Conservation (phyloP, 2,113 vertebrate genomes). For the Talpa occidentalis region DNA sequence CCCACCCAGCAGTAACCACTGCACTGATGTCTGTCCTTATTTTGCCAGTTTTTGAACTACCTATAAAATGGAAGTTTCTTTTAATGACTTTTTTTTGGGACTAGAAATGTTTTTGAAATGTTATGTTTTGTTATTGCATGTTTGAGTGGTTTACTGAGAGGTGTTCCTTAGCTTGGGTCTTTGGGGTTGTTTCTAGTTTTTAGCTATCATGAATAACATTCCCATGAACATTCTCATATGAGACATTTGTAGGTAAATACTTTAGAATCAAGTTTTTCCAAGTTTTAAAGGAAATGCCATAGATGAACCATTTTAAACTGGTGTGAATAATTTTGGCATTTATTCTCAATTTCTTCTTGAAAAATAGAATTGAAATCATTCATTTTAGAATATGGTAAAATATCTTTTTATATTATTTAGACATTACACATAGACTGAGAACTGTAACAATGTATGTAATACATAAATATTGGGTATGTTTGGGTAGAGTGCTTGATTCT, state of each 20-base stretch:
- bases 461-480: neutral
- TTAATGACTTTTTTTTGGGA: neutral
- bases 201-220: neutral
- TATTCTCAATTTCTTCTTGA: constrained; percentile 7
- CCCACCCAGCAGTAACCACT: neutral
- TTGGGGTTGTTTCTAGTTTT: neutral
- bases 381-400: neutral
- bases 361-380: constrained; percentile 22
- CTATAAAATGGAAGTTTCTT: neutral
- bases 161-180: neutral
- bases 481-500: neutral
- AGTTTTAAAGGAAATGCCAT: neutral
- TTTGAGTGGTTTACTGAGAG: neutral
- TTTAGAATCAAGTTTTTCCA: neutral
- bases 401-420: neutral
- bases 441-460: neutral
- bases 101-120: constrained; percentile 6
- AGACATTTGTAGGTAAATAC: neutral
- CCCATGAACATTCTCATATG: neutral
- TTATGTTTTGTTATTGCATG: neutral
- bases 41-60: neutral
- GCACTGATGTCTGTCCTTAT: neutral
- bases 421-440: neutral
- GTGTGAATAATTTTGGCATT: neutral
- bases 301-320: constrained; percentile 5